A percentile compares a stretch with the other conserved stretches of the same genome.
These are phyloP conservation scores for Phenacoccus solenopsis DNA, from an alignment of 1,140 invertebrate genomes.

Conservation along the genomic window DNA sequence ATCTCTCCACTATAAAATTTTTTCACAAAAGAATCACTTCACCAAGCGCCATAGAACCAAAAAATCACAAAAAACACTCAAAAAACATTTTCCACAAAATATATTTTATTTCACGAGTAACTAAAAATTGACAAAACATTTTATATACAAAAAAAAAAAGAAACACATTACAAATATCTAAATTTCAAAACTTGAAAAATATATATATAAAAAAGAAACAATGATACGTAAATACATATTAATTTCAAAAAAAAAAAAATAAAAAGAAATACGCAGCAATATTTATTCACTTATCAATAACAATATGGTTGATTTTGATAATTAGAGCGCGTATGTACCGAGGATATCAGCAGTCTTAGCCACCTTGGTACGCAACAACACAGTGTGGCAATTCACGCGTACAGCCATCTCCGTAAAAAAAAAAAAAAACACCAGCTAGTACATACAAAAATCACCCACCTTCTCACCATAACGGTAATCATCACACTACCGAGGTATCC, in stretches of 20 bases:
- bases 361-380: too few relatives aligned
- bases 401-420: too few relatives aligned
- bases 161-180: constrained; percentile 8
- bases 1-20: too few relatives aligned
- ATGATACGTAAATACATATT: background rate
- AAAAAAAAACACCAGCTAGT: too few relatives aligned
- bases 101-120: constrained; percentile 7
- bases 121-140: constrained; percentile 15
- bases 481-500: too few relatives aligned
- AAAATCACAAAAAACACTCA: background rate
- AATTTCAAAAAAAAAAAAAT: background rate
- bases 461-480: too few relatives aligned
- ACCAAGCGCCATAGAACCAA: too few relatives aligned
- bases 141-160: constrained; percentile 9
- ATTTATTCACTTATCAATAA: constrained; percentile 1
- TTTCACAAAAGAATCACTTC: too few relatives aligned
- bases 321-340: background rate
- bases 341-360: background rate
- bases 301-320: background rate
- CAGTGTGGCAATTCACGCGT: too few relatives aligned
- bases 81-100: constrained; percentile 1
- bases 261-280: background rate
- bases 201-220: background rate
- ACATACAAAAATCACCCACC: too few relatives aligned
- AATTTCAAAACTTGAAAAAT: background rate